Conservation (phyloP, 2,113 vertebrate species). For the Oenanthe oenanthe region DNA sequence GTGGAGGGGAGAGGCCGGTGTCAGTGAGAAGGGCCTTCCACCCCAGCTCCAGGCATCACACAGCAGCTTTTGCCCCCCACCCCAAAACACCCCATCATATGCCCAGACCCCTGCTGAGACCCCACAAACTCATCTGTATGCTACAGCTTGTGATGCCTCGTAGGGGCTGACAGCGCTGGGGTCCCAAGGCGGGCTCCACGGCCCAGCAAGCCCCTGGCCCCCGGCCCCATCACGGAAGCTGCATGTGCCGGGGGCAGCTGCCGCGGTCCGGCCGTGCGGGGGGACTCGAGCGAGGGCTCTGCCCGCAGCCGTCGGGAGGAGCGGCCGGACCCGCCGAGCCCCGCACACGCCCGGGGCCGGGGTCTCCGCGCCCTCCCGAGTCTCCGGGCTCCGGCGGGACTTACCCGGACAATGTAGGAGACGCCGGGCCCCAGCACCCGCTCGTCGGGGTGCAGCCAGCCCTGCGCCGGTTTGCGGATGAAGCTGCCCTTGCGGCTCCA, state of each 20-base stretch:
- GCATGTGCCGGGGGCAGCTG: not conserved
- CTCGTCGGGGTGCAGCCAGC: constrained; percentile 93
- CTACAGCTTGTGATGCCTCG: accelerated
- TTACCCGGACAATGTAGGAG: constrained; percentile 94
- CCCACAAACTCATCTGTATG: not conserved
- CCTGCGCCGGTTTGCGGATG: constrained; percentile 95
- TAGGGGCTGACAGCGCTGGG: not conserved
- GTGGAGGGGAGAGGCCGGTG: not conserved
- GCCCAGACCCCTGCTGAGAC: not conserved
- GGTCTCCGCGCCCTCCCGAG: not conserved
- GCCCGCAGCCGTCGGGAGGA: not conserved
- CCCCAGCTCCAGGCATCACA: not conserved
- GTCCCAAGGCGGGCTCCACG: not conserved
- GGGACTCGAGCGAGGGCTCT: not conserved
- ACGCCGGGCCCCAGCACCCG: constrained; percentile 88
- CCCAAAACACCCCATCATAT: accelerated
- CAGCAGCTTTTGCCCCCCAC: accelerated
- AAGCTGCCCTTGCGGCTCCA: constrained; percentile 90
- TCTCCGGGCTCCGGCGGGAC: not conserved
- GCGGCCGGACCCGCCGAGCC: not conserved
- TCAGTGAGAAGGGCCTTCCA: not conserved
- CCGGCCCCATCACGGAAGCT: not conserved
- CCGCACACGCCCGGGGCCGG: not conserved
- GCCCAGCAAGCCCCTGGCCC: not conserved
- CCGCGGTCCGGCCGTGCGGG: not conserved